Conservation (phyloP, 2,888 invertebrate species). For the Dysmachus trigonus region DNA sequence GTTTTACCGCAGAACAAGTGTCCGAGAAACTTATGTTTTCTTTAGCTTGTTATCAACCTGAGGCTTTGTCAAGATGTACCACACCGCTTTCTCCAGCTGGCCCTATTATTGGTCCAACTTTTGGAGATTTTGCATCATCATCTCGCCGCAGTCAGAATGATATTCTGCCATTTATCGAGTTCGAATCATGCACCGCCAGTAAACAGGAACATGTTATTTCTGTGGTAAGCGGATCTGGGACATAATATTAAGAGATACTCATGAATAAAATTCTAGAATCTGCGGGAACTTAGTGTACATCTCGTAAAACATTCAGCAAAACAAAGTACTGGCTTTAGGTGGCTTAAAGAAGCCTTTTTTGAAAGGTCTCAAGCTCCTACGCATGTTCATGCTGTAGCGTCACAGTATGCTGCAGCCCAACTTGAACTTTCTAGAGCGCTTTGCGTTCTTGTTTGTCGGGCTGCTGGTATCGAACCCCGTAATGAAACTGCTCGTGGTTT, state of each 20-base stretch:
- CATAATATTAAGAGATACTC: background rate
- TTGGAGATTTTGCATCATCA: constrained; percentile 63
- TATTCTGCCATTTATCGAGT: constrained; percentile 80
- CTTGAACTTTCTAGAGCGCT: constrained; percentile 80
- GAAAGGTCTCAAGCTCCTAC: constrained; percentile 70
- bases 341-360: constrained; percentile 64
- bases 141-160: constrained; percentile 66
- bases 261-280: constrained; percentile 68
- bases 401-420: constrained; percentile 83
- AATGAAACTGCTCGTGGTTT: constrained; percentile 80
- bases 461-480: constrained; percentile 73
- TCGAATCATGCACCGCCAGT: constrained; percentile 86
- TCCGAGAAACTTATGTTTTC: constrained; percentile 82
- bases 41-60: constrained; percentile 85
- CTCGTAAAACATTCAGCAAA: constrained; percentile 73
- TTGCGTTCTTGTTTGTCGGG: constrained; percentile 77
- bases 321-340: constrained; percentile 64
- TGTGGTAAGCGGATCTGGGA: constrained; percentile 68
- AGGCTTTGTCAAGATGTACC: constrained; percentile 83
- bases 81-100: constrained; percentile 84
- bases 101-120: constrained; percentile 65
- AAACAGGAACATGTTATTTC: constrained; percentile 89
- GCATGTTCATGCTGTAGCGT: constrained; percentile 82
- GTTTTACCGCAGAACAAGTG: constrained; percentile 75
- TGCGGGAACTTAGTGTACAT: constrained; percentile 86